These are phyloP conservation scores for Umimayanthus kanabou DNA, from an alignment of 92 coral and sea anemone species.

Conservation along the genomic window DNA sequence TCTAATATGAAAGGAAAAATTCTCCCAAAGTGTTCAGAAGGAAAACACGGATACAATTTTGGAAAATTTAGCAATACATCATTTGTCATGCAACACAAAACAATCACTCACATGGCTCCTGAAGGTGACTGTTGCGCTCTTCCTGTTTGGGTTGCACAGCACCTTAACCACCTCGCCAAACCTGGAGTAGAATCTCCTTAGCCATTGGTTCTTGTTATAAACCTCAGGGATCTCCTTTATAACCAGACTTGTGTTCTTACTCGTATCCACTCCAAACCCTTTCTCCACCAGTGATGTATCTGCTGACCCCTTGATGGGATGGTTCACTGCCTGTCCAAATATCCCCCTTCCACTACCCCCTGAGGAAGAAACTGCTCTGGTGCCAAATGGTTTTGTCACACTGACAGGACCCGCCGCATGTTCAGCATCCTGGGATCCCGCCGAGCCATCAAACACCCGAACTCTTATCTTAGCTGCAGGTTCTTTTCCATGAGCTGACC, in stretches of 20 bases:
- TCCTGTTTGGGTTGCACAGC: conserved; percentile 60
- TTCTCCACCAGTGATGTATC: not conserved
- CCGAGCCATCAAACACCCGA: not conserved
- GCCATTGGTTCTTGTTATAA: conserved; percentile 72
- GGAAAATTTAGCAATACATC: no score
- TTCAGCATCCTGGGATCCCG: not conserved
- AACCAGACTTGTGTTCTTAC: conserved; percentile 69
- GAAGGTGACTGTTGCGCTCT: conserved; percentile 78
- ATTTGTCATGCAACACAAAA: no score
- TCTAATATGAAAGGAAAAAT: no score
- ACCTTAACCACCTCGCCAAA: conserved; percentile 89
- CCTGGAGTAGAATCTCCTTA: conserved; percentile 73
- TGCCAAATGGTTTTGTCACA: not conserved
- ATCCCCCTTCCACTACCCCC: not conserved
- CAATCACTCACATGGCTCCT: conserved; percentile 78
- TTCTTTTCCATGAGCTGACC: not conserved
- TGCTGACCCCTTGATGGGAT: not conserved
- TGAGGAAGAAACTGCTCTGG: not conserved
- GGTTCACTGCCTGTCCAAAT: not conserved
- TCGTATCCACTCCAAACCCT: conserved; percentile 47
- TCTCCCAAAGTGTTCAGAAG: no score
- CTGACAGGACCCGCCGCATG: not conserved
- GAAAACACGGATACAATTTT: no score
- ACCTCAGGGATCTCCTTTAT: conserved; percentile 77
- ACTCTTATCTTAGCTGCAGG: not conserved